Evolutionary conservation across 2,888 invertebrate species (phyloP).

Genomic region (Drosophila bunnanda): DNA sequence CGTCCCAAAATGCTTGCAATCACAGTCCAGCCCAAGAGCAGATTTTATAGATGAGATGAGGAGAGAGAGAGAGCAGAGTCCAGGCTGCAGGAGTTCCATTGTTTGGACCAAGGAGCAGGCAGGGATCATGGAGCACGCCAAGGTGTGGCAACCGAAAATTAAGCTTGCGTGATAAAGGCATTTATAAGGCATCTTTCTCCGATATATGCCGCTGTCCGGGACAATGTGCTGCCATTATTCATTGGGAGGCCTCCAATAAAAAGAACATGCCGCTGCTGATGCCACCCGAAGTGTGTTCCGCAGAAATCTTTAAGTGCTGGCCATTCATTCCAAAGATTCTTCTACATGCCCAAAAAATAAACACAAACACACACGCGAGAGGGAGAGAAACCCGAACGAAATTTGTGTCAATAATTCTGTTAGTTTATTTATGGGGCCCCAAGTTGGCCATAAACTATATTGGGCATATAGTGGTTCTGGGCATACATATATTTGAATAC

Average conservation of each 20-base stretch:
- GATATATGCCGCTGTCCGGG: constrained; percentile 48
- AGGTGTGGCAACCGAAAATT: constrained; percentile 63
- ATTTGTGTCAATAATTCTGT: constrained; percentile 64
- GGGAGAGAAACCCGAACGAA: constrained; percentile 21
- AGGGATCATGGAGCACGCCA: constrained; percentile 21
- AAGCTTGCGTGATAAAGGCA: constrained; percentile 55
- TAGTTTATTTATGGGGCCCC: constrained; percentile 60
- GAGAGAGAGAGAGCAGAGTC: not conserved
- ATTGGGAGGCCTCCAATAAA: constrained; percentile 54
- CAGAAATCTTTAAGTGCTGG: constrained; percentile 59
- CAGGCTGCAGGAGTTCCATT: constrained; percentile 46
- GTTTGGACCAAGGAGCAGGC: not conserved
- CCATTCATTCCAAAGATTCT: constrained; percentile 64
- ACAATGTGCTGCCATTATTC: constrained; percentile 72
- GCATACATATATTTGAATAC: constrained; percentile 60
- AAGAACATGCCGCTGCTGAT: constrained; percentile 50
- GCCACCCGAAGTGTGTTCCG: constrained; percentile 49
- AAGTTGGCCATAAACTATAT: constrained; percentile 66
- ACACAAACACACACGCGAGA: not conserved
- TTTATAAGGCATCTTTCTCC: not conserved
- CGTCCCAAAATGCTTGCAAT: constrained; percentile 24
- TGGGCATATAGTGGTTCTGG: constrained; percentile 28
- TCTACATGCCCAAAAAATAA: constrained; percentile 56
- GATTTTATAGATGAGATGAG: not conserved
- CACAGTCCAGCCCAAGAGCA: not conserved